phyloP scores from a whole-genome alignment of 2,797 vertebrate species.

The Sphenopsis melanotis region DNA sequence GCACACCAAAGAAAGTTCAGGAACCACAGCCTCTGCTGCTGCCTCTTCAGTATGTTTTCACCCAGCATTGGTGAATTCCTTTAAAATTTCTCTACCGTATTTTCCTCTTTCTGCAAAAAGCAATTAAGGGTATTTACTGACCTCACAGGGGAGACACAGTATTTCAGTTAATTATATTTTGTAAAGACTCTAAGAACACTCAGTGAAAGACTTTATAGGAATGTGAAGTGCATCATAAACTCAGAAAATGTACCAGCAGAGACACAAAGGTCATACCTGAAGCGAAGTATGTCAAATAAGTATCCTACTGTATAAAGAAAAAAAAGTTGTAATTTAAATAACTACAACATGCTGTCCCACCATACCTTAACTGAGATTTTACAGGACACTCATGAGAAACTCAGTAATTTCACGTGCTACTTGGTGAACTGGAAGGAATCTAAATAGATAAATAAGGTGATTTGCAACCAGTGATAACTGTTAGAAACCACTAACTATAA shows the following conservation, averaged over 20 bases:
- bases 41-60: not conserved
- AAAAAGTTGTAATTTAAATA: not conserved
- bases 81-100: not conserved
- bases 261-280: not conserved
- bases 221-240: not conserved
- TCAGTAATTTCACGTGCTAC: not conserved
- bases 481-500: not conserved
- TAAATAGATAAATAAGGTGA: not conserved
- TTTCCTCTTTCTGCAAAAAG: not conserved
- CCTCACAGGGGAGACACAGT: not conserved
- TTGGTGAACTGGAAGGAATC: not conserved
- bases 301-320: not conserved
- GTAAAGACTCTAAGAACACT: not conserved
- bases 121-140: constrained; percentile 4
- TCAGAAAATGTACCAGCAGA: not conserved
- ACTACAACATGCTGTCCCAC: not conserved
- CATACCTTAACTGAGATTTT: not conserved
- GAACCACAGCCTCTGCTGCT: not conserved
- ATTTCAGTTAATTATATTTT: not conserved
- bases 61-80: not conserved
- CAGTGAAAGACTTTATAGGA: not conserved
- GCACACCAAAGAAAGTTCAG: not conserved
- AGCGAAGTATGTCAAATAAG: not conserved
- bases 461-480: not conserved
- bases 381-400: not conserved